Conservation (phyloP, 2,797 vertebrate genomes). For the Onychomys torridus region DNA sequence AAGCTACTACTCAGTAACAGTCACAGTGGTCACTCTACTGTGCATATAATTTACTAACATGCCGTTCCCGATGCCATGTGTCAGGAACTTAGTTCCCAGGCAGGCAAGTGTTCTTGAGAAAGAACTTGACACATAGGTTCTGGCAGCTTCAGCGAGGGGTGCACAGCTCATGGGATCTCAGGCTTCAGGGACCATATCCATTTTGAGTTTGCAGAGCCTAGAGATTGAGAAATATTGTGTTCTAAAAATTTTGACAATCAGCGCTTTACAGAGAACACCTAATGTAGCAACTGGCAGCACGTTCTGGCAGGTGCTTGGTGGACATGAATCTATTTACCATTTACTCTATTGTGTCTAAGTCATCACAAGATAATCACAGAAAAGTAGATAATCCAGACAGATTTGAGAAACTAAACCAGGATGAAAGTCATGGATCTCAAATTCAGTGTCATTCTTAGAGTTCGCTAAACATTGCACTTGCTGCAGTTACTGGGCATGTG, state of each 20-base stretch:
- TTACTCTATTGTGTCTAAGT: not conserved
- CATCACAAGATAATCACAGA: not conserved
- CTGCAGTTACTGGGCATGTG: not conserved
- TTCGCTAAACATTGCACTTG: not conserved
- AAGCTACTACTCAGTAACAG: not conserved
- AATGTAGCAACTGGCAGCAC: not conserved
- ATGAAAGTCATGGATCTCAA: constrained; percentile 19
- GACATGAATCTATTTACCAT: not conserved
- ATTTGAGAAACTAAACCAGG: constrained; percentile 46
- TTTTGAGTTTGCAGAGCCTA: constrained; percentile 25
- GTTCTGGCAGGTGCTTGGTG: not conserved
- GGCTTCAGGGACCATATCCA: not conserved
- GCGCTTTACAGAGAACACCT: not conserved
- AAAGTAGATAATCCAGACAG: not conserved
- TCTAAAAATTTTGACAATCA: not conserved
- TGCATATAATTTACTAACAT: not conserved
- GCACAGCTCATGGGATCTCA: not conserved
- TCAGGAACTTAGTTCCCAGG: not conserved
- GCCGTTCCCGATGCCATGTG: not conserved
- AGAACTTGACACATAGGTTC: not conserved
- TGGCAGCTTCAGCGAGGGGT: not conserved
- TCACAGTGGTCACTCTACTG: not conserved
- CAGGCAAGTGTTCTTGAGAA: not conserved
- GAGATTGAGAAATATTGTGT: not conserved
- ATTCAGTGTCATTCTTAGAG: constrained; percentile 24